A percentile compares a stretch with the other conserved stretches of the same genome.
phyloP scores from a whole-genome alignment of 1,140 invertebrate species.

The Ridgeia piscesae region DNA sequence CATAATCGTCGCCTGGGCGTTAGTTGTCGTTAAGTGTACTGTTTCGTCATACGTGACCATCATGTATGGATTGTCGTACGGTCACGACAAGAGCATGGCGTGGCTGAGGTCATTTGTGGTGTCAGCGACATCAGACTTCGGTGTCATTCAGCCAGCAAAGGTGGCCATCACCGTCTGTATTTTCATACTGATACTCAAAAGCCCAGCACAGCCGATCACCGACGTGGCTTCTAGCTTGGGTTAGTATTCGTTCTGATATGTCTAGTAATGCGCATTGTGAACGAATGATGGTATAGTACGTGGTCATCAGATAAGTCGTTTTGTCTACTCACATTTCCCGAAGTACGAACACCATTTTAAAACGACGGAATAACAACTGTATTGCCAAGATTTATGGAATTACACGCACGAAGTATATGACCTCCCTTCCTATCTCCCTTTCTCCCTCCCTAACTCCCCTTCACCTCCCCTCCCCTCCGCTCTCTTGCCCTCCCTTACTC shows the following conservation, averaged over 20 bases:
- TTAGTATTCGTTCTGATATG: background rate
- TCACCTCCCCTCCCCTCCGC: too few species aligned
- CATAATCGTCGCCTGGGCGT: background rate
- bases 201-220: background rate
- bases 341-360: too few species aligned
- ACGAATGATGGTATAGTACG: too few species aligned
- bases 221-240: background rate
- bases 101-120: background rate
- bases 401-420: too few species aligned
- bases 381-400: too few species aligned
- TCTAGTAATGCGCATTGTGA: too few species aligned
- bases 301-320: too few species aligned
- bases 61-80: background rate
- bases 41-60: background rate
- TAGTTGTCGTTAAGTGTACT: background rate
- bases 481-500: too few species aligned
- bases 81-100: background rate
- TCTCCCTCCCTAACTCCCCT: too few species aligned
- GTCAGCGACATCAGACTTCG: background rate
- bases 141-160: background rate
- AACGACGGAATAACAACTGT: too few species aligned
- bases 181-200: background rate
- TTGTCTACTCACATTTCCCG: too few species aligned
- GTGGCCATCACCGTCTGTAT: background rate
- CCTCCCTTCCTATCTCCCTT: too few species aligned